Conservation (phyloP, 2,113 vertebrate species). For the Syngnathus typhle region DNA sequence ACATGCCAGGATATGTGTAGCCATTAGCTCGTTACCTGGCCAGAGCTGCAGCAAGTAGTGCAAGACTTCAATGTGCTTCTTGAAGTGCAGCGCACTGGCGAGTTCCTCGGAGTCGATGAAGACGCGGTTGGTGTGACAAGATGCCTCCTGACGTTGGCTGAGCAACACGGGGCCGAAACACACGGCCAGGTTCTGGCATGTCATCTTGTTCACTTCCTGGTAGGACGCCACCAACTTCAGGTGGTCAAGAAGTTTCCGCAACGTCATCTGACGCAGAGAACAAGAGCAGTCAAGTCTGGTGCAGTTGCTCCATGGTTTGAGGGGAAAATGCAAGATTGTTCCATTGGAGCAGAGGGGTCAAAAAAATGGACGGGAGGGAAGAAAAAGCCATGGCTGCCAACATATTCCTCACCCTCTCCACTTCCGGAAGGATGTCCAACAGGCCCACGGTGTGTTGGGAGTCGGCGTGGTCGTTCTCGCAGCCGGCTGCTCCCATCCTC, state of each 20-base stretch:
- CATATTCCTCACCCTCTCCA: slow-evolving; percentile 81
- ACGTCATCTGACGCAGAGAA: slow-evolving; percentile 74
- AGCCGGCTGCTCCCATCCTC: slow-evolving; percentile 77
- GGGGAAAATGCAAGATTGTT: not conserved
- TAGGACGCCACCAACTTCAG: slow-evolving; percentile 92
- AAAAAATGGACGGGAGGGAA: not conserved
- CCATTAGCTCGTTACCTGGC: slow-evolving; percentile 77
- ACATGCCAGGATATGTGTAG: too few relatives aligned
- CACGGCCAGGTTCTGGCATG: slow-evolving; percentile 95
- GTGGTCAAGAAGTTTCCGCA: slow-evolving; percentile 90
- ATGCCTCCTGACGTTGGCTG: slow-evolving; percentile 89
- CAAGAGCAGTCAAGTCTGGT: slow-evolving; percentile 13
- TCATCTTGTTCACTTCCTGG: slow-evolving; percentile 96
- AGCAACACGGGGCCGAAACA: slow-evolving; percentile 95
- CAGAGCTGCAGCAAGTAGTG: slow-evolving; percentile 96
- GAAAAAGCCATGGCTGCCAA: slow-evolving; percentile 1
- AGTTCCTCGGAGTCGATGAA: slow-evolving; percentile 96
- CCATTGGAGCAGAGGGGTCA: not conserved
- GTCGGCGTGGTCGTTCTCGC: slow-evolving; percentile 83
- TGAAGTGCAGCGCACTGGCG: slow-evolving; percentile 95
- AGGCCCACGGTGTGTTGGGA: slow-evolving; percentile 79
- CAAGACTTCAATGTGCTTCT: slow-evolving; percentile 97
- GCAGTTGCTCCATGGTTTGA: too few relatives aligned
- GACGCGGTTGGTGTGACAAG: slow-evolving; percentile 85
- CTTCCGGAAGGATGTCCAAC: slow-evolving; percentile 83